Evolutionary conservation across 1,140 invertebrate genomes (phyloP), one percentile per base, ranked within the genome.

Genomic region (Matsumurasca onukii): DNA sequence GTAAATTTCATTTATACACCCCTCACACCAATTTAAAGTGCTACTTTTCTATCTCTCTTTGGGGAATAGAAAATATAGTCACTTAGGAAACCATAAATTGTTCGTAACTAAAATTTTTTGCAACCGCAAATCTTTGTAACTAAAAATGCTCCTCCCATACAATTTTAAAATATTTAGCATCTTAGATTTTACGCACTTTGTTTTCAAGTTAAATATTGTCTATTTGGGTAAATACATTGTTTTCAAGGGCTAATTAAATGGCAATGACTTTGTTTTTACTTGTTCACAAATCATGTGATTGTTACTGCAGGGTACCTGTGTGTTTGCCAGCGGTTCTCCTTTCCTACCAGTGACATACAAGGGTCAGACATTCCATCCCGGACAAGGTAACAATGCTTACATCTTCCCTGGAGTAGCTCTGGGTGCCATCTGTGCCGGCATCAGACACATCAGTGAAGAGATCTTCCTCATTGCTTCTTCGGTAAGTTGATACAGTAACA

Each of bases 381-480:
- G 96, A 0, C 96, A 98, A 81, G 95, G 95, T 68, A 98, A 98
- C 80, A 98, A 98, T 81, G 91, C 95, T 0, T 98, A 98, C 80
- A 97, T 97, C 74, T 98, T 98, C 84, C 96, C 96, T 20, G 96
- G 95, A 27, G 86, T 98, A n/a, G 94, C 92, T 22, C 82, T 98
- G 3, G 96, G 91, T 55, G 89, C 91, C 30, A 88, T 98, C 65
- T 88, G 85, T 74, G 87, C 88, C 49, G 91, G 92, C 61, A 90
- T 97, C 77, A 84, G 89, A 72, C 89, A 87, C 71, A 95, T 98
- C 66, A 72, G 78, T 0, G 93, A 98, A 74, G 90, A 95, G 70
- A 85, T 92, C 29, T 97, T 98, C 85, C 82, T 98, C 13, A 84
- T 94, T 3, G 89, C 95, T 25, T 94, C 96, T 25, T 84, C 91